Conservation (phyloP, 2,113 vertebrate species). For the Glaucomys volans region DNA sequence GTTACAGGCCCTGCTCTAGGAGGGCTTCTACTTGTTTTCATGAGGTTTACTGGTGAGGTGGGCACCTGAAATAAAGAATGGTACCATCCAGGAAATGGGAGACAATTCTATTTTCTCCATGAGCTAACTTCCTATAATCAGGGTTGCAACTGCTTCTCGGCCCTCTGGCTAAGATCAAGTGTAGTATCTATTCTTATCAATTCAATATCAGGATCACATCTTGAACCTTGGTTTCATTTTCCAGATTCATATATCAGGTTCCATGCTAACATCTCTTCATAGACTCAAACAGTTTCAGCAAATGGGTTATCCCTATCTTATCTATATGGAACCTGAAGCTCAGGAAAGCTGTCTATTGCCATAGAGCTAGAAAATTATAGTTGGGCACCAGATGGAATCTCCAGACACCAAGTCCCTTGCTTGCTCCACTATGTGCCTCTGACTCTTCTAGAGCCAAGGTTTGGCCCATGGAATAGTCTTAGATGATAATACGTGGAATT, state of each 20-base stretch:
- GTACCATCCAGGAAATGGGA: background rate
- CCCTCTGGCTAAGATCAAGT: no score
- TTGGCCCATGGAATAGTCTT: background rate
- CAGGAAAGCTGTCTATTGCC: background rate
- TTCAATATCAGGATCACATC: background rate
- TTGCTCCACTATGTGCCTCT: background rate
- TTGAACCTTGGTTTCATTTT: conserved; percentile 19
- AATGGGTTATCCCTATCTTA: background rate
- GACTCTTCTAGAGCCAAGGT: background rate
- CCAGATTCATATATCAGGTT: background rate
- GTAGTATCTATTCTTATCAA: no score
- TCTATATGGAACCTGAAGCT: background rate
- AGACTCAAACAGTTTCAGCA: conserved; percentile 19
- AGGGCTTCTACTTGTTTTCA: background rate
- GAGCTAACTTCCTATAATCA: background rate
- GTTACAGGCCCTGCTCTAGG: no score
- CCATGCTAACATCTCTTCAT: background rate
- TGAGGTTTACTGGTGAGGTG: background rate
- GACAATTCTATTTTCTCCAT: conserved; percentile 24
- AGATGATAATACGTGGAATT: background rate
- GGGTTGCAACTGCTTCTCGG: background rate
- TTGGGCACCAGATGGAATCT: background rate
- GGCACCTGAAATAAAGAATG: background rate
- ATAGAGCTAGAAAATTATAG: background rate
- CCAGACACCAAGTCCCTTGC: background rate